Evolutionary conservation across 2,797 vertebrate genomes (phyloP).

Genomic region (Myotis planiceps): DNA sequence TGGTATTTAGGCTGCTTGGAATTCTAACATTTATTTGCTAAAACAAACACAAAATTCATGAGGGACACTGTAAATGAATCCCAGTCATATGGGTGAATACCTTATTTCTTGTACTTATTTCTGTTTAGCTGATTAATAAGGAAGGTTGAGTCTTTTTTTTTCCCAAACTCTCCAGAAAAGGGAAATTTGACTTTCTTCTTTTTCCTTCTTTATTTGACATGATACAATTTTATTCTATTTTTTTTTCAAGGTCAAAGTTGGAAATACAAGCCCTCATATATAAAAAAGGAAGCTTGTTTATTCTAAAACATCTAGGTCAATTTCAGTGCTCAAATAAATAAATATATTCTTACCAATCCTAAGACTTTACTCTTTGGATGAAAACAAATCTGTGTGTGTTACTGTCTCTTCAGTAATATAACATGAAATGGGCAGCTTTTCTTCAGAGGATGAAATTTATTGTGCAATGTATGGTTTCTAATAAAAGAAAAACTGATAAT

Average conservation of each 20-base stretch:
- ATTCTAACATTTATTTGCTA: not conserved
- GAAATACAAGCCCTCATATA: not conserved
- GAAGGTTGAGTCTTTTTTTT: not conserved
- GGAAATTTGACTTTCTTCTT: not conserved
- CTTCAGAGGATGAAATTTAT: not conserved
- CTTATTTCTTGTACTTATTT: not conserved
- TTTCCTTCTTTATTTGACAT: not conserved
- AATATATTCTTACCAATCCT: not conserved
- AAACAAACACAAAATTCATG: not conserved
- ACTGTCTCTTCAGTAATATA: not conserved
- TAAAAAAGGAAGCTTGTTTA: not conserved
- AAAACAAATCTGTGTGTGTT: not conserved
- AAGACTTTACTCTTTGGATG: not conserved
- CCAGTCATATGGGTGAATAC: rapidly evolving
- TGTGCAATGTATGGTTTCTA: not conserved
- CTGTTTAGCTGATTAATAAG: not conserved
- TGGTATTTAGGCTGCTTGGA: not conserved
- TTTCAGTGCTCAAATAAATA: not conserved
- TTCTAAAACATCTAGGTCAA: not conserved
- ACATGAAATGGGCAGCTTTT: not conserved
- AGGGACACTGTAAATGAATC: not conserved
- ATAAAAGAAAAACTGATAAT: not conserved
- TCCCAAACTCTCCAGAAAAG: not conserved
- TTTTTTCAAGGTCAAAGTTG: not conserved
- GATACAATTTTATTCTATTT: not conserved